These are phyloP conservation scores for Drosophila limbata DNA, from an alignment of 2,888 invertebrate genomes.

Conservation along the genomic window DNA sequence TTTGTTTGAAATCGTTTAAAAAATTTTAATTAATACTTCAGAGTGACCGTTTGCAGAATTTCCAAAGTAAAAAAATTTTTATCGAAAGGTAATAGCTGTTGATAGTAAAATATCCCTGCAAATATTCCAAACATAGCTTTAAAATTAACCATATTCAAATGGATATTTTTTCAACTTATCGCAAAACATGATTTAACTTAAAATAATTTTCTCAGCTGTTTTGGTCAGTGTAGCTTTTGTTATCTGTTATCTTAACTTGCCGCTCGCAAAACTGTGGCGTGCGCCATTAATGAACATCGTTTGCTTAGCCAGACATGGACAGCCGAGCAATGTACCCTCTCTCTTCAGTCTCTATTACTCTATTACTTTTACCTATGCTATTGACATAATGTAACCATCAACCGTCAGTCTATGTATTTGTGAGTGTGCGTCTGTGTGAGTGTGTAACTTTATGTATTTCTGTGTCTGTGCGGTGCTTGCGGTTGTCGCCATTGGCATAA, in stretches of 20 bases:
- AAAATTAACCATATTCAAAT: no score
- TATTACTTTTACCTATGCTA: constrained; percentile 57
- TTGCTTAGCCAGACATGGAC: constrained; percentile 74
- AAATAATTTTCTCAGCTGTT: not conserved
- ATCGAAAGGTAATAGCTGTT: no score
- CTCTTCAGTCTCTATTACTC: not conserved
- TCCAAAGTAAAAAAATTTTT: no score
- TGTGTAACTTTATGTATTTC: constrained; percentile 48
- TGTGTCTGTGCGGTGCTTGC: constrained; percentile 51
- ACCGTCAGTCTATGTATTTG: constrained; percentile 23
- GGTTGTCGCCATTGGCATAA: constrained; percentile 71
- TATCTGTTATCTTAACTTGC: constrained; percentile 72
- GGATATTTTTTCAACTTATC: no score
- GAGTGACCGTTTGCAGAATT: no score
- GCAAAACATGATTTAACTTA: not conserved
- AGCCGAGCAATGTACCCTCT: constrained; percentile 12
- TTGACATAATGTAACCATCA: constrained; percentile 71
- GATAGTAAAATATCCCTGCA: no score
- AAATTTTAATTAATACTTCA: no score
- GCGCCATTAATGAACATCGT: constrained; percentile 77
- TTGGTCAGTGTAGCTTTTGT: constrained; percentile 53
- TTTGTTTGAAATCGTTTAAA: no score
- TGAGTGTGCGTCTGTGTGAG: constrained; percentile 24
- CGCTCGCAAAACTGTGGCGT: constrained; percentile 68
- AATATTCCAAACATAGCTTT: not conserved